These are phyloP conservation scores for Smittia aterrima DNA, from an alignment of 2,888 invertebrate genomes.

Conservation along the genomic window DNA sequence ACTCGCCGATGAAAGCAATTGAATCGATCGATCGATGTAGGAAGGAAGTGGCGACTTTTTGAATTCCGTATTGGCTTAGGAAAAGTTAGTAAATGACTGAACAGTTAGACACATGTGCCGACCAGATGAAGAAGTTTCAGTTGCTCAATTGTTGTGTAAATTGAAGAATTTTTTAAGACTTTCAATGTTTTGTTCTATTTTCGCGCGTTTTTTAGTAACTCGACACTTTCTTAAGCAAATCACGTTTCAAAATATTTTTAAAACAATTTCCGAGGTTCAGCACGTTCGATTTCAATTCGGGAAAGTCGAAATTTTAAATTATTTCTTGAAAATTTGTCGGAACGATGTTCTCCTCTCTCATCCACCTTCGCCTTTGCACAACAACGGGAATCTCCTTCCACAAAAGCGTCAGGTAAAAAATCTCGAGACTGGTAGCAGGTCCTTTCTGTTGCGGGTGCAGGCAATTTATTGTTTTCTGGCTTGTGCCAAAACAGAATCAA, in stretches of 20 bases:
- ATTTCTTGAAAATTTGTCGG: background rate
- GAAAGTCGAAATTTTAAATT: background rate
- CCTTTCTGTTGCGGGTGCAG: constrained; percentile 27
- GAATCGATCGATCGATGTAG: background rate
- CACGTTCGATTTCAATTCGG: background rate
- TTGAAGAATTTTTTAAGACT: background rate
- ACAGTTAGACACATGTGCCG: constrained; percentile 6
- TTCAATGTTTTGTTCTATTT: background rate
- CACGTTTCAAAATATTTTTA: background rate
- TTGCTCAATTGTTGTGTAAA: constrained; percentile 7
- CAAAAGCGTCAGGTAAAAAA: background rate
- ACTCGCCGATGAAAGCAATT: background rate
- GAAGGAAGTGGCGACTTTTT: background rate
- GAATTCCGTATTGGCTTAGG: background rate
- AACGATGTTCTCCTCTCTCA: background rate
- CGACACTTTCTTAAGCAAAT: background rate
- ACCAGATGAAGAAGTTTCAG: constrained; percentile 6
- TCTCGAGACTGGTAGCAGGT: constrained; percentile 16
- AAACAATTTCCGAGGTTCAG: background rate
- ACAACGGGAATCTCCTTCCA: background rate
- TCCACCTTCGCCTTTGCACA: background rate
- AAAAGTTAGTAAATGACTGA: background rate
- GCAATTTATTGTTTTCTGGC: constrained; percentile 30
- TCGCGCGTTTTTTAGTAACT: constrained; percentile 7
- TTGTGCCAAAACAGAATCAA: constrained; percentile 36